Percentiles rank a stretch among this genome's conserved stretches.
Conservation (phyloP, 2,888 invertebrate genomes). For the Alcis repandata region DNA sequence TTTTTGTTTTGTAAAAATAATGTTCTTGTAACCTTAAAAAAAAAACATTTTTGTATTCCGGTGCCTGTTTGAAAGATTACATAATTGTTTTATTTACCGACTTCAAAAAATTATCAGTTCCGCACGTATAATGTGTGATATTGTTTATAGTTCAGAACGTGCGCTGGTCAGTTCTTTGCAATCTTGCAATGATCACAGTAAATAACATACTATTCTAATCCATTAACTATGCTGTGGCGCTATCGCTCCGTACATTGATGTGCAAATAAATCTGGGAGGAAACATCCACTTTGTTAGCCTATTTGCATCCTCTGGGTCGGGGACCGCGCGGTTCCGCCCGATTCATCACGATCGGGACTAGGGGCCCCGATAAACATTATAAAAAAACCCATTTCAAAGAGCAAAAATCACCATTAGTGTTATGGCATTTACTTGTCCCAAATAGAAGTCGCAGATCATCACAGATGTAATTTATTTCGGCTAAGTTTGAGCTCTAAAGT, state of each 20-base stretch:
- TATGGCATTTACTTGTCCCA: not conserved
- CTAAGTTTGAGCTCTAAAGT: too few relatives aligned
- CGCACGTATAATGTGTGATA: too few relatives aligned
- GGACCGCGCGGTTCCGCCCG: constrained; percentile 50
- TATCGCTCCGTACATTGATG: constrained; percentile 24
- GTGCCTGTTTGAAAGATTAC: too few relatives aligned
- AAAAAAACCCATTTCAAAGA: not conserved
- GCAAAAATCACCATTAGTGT: not conserved
- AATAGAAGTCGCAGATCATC: not conserved
- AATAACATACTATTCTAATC: not conserved
- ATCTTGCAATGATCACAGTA: not conserved
- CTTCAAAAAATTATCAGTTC: too few relatives aligned
- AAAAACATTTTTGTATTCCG: too few relatives aligned
- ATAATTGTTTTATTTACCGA: too few relatives aligned
- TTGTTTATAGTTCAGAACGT: too few relatives aligned
- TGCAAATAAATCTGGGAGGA: constrained; percentile 64
- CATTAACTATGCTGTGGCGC: constrained; percentile 11
- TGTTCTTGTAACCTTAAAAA: too few relatives aligned
- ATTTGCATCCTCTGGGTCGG: constrained; percentile 72
- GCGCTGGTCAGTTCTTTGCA: too few relatives aligned
- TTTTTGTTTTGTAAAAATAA: too few relatives aligned
- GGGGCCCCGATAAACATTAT: constrained; percentile 26
- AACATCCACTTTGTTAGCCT: constrained; percentile 72
- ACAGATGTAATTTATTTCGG: not conserved
- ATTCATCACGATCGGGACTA: constrained; percentile 43